Conservation (phyloP, 2,113 vertebrate genomes). For the Hippopotamus amphibius region DNA sequence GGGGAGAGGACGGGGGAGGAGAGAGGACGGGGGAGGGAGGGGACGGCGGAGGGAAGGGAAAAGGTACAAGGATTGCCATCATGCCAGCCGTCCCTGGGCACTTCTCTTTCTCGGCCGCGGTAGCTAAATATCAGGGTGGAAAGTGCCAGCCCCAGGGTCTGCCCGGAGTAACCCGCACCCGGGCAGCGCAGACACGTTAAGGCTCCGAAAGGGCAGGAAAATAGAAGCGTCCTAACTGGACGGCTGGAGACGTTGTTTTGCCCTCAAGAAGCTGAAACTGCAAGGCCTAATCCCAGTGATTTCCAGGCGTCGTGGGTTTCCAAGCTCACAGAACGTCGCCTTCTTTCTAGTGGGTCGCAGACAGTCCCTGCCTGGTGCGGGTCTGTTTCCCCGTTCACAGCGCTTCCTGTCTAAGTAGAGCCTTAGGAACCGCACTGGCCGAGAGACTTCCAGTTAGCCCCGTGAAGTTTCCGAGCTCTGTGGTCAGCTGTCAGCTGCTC, state of each 20-base stretch:
- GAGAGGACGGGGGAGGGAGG: too few species aligned
- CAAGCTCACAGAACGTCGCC: background rate
- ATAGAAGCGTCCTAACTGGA: background rate
- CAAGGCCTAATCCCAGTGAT: background rate
- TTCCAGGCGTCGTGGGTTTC: background rate
- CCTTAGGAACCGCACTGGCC: background rate
- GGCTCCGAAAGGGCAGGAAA: background rate
- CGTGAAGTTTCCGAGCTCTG: background rate
- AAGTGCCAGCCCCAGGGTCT: background rate
- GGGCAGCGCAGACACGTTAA: background rate
- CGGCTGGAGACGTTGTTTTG: background rate
- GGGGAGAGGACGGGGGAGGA: too few species aligned
- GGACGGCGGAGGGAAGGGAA: too few species aligned
- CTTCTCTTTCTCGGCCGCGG: background rate
- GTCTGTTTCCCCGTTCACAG: background rate
- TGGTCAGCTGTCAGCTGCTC: background rate
- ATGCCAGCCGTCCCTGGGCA: accelerated
- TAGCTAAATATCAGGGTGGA: background rate
- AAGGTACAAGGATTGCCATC: background rate
- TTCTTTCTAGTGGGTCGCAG: background rate
- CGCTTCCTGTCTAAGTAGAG: background rate
- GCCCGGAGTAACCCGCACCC: background rate
- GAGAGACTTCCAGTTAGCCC: background rate
- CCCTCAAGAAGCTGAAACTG: background rate
- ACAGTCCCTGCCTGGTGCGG: background rate